These are phyloP conservation scores for Lordiphosa stackelbergi DNA, from an alignment of 1,140 invertebrate species.

Conservation along the genomic window DNA sequence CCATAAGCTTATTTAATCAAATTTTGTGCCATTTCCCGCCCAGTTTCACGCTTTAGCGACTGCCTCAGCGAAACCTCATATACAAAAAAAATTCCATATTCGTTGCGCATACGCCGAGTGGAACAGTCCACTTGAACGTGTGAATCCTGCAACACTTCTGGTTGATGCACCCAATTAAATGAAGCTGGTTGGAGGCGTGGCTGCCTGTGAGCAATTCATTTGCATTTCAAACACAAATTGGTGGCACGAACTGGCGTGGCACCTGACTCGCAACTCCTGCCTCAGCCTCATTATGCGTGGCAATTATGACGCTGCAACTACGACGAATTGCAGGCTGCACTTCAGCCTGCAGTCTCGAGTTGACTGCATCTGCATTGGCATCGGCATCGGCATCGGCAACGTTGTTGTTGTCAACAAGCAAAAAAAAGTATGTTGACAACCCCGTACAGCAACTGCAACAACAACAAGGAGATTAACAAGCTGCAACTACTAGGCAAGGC, in stretches of 20 bases:
- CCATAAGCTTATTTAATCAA: too few species aligned
- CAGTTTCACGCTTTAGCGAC: too few species aligned
- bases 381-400: constrained; percentile 8
- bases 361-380: constrained; percentile 22
- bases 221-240: constrained; percentile 55
- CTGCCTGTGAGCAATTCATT: constrained; percentile 35
- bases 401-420: constrained; percentile 41
- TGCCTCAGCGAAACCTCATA: constrained; percentile 5
- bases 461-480: constrained; percentile 44
- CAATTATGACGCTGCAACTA: constrained; percentile 53
- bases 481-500: constrained; percentile 48
- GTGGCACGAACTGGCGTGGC: constrained; percentile 17
- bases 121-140: constrained; percentile 20
- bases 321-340: constrained; percentile 26
- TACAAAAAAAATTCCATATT: neutral
- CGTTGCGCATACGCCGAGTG: constrained; percentile 1
- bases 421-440: constrained; percentile 48
- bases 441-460: constrained; percentile 23
- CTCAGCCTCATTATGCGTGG: constrained; percentile 44
- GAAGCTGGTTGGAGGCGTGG: constrained; percentile 31
- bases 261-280: constrained; percentile 17
- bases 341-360: constrained; percentile 40
- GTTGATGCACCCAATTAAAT: constrained; percentile 29
- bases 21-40: too few species aligned
- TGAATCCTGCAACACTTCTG: constrained; percentile 7